Evolutionary conservation across 2,888 invertebrate genomes (phyloP).

Genomic region (Lordiphosa fenestrarum): DNA sequence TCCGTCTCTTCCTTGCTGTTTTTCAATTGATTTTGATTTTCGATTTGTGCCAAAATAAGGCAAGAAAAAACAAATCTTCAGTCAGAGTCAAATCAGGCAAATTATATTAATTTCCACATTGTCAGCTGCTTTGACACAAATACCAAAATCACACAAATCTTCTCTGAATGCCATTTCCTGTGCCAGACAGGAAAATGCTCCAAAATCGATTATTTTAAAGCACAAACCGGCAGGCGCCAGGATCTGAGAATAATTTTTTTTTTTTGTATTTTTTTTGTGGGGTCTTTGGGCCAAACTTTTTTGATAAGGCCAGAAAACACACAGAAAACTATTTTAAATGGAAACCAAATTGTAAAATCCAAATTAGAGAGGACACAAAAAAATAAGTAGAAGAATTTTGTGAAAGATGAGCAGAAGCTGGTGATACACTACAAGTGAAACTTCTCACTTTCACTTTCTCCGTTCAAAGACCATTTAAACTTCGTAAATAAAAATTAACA

Average conservation of each 20-base stretch:
- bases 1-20: constrained; percentile 10
- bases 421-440: too few species aligned
- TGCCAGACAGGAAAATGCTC: constrained; percentile 30
- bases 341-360: too few species aligned
- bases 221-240: neutral
- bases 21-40: constrained; percentile 70
- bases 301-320: too few species aligned
- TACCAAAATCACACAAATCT: constrained; percentile 49
- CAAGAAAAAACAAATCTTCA: constrained; percentile 37
- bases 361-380: too few species aligned
- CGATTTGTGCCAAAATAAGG: constrained; percentile 42
- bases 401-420: too few species aligned
- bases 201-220: constrained; percentile 70
- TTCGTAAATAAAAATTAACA: too few species aligned
- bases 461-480: too few species aligned
- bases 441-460: too few species aligned
- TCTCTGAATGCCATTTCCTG: constrained; percentile 13
- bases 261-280: too few species aligned
- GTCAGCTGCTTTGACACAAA: constrained; percentile 64
- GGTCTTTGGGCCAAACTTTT: constrained; percentile 4
- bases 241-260: too few species aligned
- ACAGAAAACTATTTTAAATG: too few species aligned
- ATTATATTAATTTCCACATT: constrained; percentile 74
- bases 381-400: too few species aligned
- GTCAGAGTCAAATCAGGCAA: constrained; percentile 67